Evolutionary conservation across 2,888 invertebrate species (phyloP).

Genomic region (Nymphalis polychloros): DNA sequence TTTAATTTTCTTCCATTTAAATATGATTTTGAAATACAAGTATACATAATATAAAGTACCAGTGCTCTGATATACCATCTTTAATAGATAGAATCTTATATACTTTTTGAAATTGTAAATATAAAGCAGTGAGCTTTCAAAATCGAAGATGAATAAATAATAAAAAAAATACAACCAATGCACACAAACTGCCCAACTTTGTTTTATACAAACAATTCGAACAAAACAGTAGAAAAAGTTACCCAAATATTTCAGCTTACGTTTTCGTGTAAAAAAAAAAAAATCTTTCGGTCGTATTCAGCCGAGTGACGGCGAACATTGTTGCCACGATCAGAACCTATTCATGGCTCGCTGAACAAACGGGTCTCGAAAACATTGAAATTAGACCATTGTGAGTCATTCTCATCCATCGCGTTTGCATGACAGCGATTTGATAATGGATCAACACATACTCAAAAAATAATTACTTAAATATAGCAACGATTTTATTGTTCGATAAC

Average conservation of each 20-base stretch:
- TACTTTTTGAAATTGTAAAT: too few species aligned
- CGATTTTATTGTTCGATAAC: too few species aligned
- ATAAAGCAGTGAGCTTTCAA: background rate
- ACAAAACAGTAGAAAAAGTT: slow-evolving; percentile 66
- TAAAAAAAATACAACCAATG: slow-evolving; percentile 3
- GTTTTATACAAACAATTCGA: slow-evolving; percentile 50
- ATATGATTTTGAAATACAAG: too few species aligned
- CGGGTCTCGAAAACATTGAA: slow-evolving; percentile 71
- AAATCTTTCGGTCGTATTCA: slow-evolving; percentile 61
- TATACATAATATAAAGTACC: too few species aligned
- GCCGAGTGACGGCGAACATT: slow-evolving; percentile 57
- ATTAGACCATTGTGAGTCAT: slow-evolving; percentile 74
- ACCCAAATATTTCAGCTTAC: slow-evolving; percentile 68
- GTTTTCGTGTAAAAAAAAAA: slow-evolving; percentile 61
- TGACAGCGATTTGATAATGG: slow-evolving; percentile 15
- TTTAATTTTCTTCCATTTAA: too few species aligned
- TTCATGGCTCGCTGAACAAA: slow-evolving; percentile 64
- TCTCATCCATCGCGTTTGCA: slow-evolving; percentile 45
- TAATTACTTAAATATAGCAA: background rate
- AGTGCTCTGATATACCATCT: too few species aligned
- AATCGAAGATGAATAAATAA: slow-evolving; percentile 1
- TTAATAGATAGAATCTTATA: too few species aligned
- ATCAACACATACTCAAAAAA: slow-evolving; percentile 20
- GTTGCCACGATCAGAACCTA: slow-evolving; percentile 65
- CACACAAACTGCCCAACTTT: slow-evolving; percentile 23